Evolutionary conservation across 2,888 invertebrate genomes (phyloP).

Genomic region (Netelia melanura): DNA sequence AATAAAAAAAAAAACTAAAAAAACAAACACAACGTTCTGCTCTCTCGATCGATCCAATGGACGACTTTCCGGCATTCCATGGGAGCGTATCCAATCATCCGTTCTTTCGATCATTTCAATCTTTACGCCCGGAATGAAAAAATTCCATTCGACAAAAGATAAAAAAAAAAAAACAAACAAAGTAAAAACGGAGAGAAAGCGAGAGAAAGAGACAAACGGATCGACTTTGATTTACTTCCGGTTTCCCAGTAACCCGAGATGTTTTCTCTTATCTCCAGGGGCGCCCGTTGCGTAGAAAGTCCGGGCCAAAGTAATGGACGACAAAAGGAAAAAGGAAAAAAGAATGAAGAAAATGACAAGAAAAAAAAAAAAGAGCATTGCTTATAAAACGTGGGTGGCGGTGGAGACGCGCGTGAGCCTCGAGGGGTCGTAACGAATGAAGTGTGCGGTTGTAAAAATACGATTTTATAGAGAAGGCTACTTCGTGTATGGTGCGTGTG

Average conservation of each 20-base stretch:
- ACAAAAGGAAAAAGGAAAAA: slow-evolving; percentile 26
- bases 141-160: not conserved
- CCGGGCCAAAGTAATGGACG: not conserved
- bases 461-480: slow-evolving; percentile 78
- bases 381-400: slow-evolving; percentile 76
- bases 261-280: slow-evolving; percentile 10
- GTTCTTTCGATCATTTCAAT: slow-evolving; percentile 23
- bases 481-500: slow-evolving; percentile 72
- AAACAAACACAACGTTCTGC: slow-evolving; percentile 42
- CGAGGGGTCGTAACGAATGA: slow-evolving; percentile 77
- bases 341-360: slow-evolving; percentile 19
- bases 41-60: not conserved
- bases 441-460: slow-evolving; percentile 79
- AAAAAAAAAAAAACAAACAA: not conserved
- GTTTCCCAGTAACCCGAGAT: slow-evolving; percentile 3
- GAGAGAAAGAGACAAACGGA: not conserved
- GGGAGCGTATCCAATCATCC: slow-evolving; percentile 1
- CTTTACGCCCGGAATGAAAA: slow-evolving; percentile 11
- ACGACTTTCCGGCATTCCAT: not conserved
- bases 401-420: slow-evolving; percentile 65
- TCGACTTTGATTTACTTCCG: slow-evolving; percentile 23
- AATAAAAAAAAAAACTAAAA: slow-evolving; percentile 22
- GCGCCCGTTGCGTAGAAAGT: slow-evolving; percentile 8
- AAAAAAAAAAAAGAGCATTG: slow-evolving; percentile 13
- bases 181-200: not conserved